Conservation (phyloP, 2,113 vertebrate genomes). For the Willisornis vidua region DNA sequence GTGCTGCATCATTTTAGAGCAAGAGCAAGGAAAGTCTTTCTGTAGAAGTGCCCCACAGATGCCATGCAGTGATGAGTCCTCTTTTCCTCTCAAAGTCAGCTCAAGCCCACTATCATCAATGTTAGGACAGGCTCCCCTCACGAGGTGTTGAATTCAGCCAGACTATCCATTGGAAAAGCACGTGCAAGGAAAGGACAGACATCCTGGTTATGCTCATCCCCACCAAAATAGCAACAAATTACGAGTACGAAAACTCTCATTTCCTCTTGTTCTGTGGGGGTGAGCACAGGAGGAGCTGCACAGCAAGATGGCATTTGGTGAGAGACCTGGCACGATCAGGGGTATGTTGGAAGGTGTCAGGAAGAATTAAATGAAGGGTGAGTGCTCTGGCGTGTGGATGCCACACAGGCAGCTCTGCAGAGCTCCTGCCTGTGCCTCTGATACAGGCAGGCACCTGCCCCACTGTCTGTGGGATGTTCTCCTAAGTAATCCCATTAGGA, state of each 20-base stretch:
- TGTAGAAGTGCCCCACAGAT: background rate
- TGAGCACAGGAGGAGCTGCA: background rate
- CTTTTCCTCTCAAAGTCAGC: background rate
- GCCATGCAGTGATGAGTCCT: background rate
- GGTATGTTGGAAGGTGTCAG: background rate
- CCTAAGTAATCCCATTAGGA: background rate
- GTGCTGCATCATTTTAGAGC: background rate
- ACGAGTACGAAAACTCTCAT: background rate
- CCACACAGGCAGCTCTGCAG: background rate
- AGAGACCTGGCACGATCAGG: background rate
- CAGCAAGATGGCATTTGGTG: background rate
- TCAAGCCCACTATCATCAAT: background rate
- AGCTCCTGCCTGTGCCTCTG: background rate
- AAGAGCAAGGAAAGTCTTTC: background rate
- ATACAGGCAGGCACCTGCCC: background rate
- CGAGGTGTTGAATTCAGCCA: background rate
- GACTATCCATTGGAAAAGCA: background rate
- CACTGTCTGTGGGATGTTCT: background rate
- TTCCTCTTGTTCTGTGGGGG: background rate
- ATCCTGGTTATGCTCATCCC: background rate
- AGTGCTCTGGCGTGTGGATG: background rate
- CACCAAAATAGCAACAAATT: background rate
- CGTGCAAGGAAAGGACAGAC: background rate
- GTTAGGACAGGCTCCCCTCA: background rate
- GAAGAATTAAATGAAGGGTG: conserved; percentile 6